Conservation (phyloP, 2,888 invertebrate genomes). For the Ophion slaviceki region DNA sequence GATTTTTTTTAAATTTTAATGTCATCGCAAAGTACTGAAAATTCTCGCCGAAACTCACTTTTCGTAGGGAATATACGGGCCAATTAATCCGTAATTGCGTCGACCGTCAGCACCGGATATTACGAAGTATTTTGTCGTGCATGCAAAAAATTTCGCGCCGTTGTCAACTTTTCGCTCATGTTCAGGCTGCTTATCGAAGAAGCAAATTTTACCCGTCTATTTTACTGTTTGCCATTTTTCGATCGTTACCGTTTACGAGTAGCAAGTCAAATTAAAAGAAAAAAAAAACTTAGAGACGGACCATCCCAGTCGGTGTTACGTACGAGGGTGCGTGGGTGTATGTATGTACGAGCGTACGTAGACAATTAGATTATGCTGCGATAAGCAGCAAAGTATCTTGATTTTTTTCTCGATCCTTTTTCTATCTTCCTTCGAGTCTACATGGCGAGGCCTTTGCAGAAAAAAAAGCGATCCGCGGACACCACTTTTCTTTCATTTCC, state of each 20-base stretch:
- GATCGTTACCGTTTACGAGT: neutral
- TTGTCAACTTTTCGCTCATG: no score
- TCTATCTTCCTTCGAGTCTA: constrained; percentile 75
- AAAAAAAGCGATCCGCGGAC: constrained; percentile 66
- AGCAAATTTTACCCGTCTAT: neutral
- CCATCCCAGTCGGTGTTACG: constrained; percentile 8
- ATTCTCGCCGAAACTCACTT: no score
- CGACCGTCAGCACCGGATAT: no score
- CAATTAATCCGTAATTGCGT: no score
- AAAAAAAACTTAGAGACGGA: constrained; percentile 1
- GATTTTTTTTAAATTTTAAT: no score
- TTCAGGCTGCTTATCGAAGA: no score
- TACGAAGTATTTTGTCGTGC: no score
- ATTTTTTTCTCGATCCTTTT: constrained; percentile 72
- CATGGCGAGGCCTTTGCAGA: constrained; percentile 77
- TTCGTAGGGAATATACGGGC: no score
- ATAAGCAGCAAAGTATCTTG: constrained; percentile 33
- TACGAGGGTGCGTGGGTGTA: constrained; percentile 4
- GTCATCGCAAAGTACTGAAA: no score
- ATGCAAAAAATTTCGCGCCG: no score
- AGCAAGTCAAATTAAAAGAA: neutral
- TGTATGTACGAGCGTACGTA: neutral
- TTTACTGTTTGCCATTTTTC: neutral
- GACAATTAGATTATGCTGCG: neutral
- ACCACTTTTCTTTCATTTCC: constrained; percentile 32